Base-by-base conservation (phyloP, 1,140 invertebrate species). In the Drosophila orena region DNA sequence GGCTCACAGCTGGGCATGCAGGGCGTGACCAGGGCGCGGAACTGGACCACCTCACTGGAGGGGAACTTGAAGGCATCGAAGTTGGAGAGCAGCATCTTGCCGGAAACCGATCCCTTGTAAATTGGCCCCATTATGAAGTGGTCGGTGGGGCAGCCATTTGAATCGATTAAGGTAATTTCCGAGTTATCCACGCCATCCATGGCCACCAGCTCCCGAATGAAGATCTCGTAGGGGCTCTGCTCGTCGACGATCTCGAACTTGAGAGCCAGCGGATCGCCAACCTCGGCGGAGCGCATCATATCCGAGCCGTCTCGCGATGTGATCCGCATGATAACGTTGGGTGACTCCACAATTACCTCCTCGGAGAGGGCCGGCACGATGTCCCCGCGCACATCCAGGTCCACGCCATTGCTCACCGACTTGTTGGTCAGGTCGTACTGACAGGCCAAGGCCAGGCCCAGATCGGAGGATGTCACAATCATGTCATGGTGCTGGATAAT, bases 11-110 rank as follows among this genome's bases (percentile, higher is more conserved):
- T 95, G 2, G 97, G 97, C 95, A 98, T 96, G 86, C 98, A 98
- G 0, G 98, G 98, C 4, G 97, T 98, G 1, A 98, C 97, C 77
- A 98, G 90, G 2, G 97, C 98, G 50, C 97, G 95, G 95, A 98
- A 98, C 93, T 98, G 97, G 0, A 98, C 98, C 11, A 98, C 95
- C 91, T 98, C 97, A 0, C 97, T 98, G 14, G 97, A 97, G 1
- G 98, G 97, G 94, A 98, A 98, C 92, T 98, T 98, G 95, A 98
- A 98, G 10, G 98, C 98, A 91, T 98, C 97, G 93, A 98, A 98
- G 91, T 97, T 96, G 7, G 97, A 97, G n/a, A 97, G 92, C 7
- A 98, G 93, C 53, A 97, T 95, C 95, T 97, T 97, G 91, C 95
- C 95, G 22, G 95, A 95, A 60, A 94, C 93, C 20, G 94, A 93